Percentiles rank a stretch among this genome's conserved stretches.
Conservation (phyloP, 2,113 vertebrate genomes). For the Leucosticte australis region DNA sequence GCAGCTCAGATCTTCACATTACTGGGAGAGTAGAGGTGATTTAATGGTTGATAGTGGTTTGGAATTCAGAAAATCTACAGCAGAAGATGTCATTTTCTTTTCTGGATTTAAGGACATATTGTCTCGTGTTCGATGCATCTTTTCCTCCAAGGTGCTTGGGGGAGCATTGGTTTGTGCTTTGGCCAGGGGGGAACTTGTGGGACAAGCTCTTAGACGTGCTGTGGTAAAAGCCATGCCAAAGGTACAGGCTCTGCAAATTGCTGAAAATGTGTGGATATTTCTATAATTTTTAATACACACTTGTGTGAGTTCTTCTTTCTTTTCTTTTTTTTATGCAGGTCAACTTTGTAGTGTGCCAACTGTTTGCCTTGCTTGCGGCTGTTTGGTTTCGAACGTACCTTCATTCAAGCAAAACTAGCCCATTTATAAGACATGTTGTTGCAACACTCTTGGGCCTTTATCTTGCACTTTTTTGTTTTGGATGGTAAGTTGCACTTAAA, state of each 20-base stretch:
- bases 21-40: neutral
- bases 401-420: conserved; percentile 94
- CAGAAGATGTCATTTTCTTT: rapidly evolving
- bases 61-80: neutral
- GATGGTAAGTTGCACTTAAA: conserved; percentile 87
- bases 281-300: neutral
- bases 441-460: conserved; percentile 96
- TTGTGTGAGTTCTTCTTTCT: neutral
- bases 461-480: conserved; percentile 98
- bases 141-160: neutral
- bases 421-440: conserved; percentile 93
- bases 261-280: neutral
- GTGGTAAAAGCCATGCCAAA: neutral
- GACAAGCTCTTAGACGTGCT: neutral
- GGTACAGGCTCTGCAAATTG: neutral
- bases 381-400: conserved; percentile 96
- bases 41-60: neutral
- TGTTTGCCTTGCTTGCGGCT: conserved; percentile 94
- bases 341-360: conserved; percentile 97
- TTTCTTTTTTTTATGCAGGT: conserved; percentile 79
- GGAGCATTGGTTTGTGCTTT: neutral
- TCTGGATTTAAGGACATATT: neutral
- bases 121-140: neutral
- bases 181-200: neutral
- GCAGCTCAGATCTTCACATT: neutral